Conservation (phyloP, 2,888 invertebrate genomes). For the Listrodromus nycthemerus region DNA sequence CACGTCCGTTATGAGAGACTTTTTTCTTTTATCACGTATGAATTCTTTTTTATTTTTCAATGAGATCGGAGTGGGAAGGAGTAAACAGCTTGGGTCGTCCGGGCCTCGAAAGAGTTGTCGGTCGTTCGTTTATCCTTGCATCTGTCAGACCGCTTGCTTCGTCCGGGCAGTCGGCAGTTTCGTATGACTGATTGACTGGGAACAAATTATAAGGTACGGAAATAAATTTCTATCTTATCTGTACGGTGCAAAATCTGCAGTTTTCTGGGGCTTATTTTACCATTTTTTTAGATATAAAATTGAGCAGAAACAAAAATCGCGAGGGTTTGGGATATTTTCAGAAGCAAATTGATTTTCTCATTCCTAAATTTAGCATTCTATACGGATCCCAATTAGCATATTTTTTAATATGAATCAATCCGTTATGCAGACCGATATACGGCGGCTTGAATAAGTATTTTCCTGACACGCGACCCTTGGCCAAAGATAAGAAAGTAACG, state of each 20-base stretch:
- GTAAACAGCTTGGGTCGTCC: not conserved
- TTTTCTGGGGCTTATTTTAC: too few relatives aligned
- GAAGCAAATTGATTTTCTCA: too few relatives aligned
- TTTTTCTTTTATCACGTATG: conserved; percentile 13
- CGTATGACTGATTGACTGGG: not conserved
- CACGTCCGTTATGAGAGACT: conserved; percentile 60
- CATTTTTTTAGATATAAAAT: not conserved
- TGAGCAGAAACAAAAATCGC: not conserved
- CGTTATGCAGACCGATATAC: not conserved
- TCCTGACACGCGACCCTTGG: not conserved
- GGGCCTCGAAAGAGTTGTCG: not conserved
- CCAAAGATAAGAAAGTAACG: conserved; percentile 17
- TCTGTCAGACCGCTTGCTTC: not conserved
- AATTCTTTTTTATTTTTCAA: too few relatives aligned
- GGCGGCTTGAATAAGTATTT: not conserved
- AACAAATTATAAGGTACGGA: not conserved
- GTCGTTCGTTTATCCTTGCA: not conserved
- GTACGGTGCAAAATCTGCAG: not conserved
- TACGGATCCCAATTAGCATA: not conserved
- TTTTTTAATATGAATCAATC: not conserved
- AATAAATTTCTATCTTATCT: too few relatives aligned
- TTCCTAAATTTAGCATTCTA: too few relatives aligned
- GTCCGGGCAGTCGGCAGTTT: not conserved
- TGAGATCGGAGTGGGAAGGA: not conserved
- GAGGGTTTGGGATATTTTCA: too few relatives aligned